Conservation (phyloP, 2,888 invertebrate genomes). For the Hoplodrina blanda region DNA sequence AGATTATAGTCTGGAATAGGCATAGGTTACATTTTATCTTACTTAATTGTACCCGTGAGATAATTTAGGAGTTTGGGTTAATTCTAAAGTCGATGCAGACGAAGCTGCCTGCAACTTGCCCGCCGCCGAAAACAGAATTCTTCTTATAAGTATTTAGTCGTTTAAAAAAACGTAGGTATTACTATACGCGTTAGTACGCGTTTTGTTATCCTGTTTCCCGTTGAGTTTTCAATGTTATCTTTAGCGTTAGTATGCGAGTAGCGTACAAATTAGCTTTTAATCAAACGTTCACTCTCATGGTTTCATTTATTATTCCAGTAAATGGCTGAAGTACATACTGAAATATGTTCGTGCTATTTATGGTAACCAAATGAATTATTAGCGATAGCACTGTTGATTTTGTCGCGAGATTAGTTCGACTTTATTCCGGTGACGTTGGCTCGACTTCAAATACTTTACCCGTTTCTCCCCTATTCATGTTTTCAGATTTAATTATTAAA, state of each 20-base stretch:
- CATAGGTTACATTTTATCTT: too few species aligned
- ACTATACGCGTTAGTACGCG: neutral
- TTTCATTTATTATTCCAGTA: slow-evolving; percentile 29
- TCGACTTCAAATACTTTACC: slow-evolving; percentile 36
- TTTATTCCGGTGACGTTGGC: slow-evolving; percentile 43
- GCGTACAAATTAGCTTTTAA: slow-evolving; percentile 18
- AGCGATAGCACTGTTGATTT: slow-evolving; percentile 49
- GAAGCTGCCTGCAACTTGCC: too few species aligned
- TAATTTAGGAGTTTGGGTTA: too few species aligned
- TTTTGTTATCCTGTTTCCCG: slow-evolving; percentile 40
- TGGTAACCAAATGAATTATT: slow-evolving; percentile 42
- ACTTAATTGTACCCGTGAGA: too few species aligned
- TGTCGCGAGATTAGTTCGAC: slow-evolving; percentile 50
- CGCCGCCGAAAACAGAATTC: too few species aligned
- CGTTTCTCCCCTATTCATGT: slow-evolving; percentile 33
- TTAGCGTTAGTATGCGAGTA: slow-evolving; percentile 13
- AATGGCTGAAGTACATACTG: slow-evolving; percentile 31
- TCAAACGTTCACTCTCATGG: slow-evolving; percentile 21
- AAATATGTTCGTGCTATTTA: slow-evolving; percentile 44
- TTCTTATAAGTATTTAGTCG: neutral
- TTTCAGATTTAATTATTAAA: slow-evolving; percentile 38
- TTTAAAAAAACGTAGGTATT: slow-evolving; percentile 16
- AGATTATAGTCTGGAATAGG: too few species aligned
- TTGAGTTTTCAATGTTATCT: slow-evolving; percentile 32
- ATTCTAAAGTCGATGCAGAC: too few species aligned